Percentiles rank a stretch among this genome's conserved stretches.
Evolutionary conservation across 2,888 invertebrate genomes (phyloP).

Genomic region (Anoplius nigerrimus): DNA sequence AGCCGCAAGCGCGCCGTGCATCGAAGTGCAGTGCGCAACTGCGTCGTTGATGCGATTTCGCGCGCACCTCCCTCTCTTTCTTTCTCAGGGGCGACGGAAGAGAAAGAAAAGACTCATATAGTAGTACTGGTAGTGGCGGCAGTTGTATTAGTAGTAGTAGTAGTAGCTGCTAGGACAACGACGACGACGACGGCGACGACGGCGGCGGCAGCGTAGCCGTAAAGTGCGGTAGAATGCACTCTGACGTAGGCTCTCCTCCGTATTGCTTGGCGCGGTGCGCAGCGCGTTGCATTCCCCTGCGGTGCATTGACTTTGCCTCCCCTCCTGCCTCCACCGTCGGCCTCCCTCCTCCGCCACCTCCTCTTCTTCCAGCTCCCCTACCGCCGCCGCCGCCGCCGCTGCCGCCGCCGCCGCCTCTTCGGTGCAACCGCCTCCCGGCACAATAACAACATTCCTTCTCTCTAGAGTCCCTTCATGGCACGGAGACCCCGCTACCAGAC

Average conservation of each 20-base stretch:
- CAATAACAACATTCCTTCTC: constrained; percentile 73
- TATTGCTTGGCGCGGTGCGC: constrained; percentile 63
- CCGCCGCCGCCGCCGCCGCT: constrained; percentile 21
- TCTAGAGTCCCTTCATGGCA: constrained; percentile 63
- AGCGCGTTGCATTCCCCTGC: constrained; percentile 70
- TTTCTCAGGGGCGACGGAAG: constrained; percentile 15
- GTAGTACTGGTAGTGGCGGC: no score
- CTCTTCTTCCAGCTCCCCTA: constrained; percentile 15
- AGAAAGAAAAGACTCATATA: constrained; percentile 20
- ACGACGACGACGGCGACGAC: constrained; percentile 4
- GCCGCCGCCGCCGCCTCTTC: constrained; percentile 55
- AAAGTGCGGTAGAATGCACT: constrained; percentile 65
- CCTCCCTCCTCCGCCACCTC: constrained; percentile 29
- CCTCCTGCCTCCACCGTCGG: constrained; percentile 47
- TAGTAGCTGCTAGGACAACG: constrained; percentile 30
- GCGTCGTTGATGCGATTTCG: constrained; percentile 3
- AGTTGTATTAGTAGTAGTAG: no score
- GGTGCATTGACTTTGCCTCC: constrained; percentile 72
- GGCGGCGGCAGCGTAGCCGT: constrained; percentile 42
- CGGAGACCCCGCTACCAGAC: constrained; percentile 62
- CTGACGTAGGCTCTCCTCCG: constrained; percentile 62
- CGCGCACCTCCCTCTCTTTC: background rate
- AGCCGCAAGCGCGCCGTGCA: constrained; percentile 5
- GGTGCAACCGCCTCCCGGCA: constrained; percentile 68
- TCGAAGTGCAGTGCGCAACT: constrained; percentile 21